phyloP scores from a whole-genome alignment of 2,797 vertebrate genomes.

The Smutsia temminckii region DNA sequence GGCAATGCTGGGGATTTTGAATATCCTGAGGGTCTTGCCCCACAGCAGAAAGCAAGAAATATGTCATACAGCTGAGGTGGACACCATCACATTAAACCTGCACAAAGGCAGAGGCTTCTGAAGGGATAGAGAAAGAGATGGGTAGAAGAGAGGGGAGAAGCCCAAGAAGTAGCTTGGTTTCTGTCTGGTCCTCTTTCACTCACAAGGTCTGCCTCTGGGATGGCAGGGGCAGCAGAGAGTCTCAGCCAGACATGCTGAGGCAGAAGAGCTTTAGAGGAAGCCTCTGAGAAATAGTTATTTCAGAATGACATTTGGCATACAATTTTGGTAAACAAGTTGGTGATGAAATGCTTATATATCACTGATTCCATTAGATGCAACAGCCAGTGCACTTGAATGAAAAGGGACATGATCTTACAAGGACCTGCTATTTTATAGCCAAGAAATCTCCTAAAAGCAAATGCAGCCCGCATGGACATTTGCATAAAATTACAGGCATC shows the following conservation, averaged over 20 bases:
- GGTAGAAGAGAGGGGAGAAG: background rate
- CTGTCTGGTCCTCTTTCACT: background rate
- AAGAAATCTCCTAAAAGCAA: background rate
- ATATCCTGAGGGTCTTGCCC: background rate
- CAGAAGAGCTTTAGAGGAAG: background rate
- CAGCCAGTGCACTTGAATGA: background rate
- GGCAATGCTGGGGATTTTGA: background rate
- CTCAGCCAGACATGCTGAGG: background rate
- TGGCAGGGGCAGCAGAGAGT: background rate
- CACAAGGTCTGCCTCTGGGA: background rate
- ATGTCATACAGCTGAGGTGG: background rate
- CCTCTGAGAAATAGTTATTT: background rate
- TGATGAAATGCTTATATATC: background rate
- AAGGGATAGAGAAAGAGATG: background rate
- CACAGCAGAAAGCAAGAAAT: conserved; percentile 4
- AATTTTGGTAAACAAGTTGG: background rate
- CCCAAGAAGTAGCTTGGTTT: background rate
- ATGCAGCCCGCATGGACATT: background rate
- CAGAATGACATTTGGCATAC: background rate
- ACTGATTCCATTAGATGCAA: background rate
- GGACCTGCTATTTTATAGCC: background rate
- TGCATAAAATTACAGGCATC: background rate
- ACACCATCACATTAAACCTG: background rate
- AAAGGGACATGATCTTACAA: background rate
- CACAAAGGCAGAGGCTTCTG: background rate